These are phyloP conservation scores for Danionella dracula DNA, from an alignment of 2,797 vertebrate genomes.

Conservation along the genomic window DNA sequence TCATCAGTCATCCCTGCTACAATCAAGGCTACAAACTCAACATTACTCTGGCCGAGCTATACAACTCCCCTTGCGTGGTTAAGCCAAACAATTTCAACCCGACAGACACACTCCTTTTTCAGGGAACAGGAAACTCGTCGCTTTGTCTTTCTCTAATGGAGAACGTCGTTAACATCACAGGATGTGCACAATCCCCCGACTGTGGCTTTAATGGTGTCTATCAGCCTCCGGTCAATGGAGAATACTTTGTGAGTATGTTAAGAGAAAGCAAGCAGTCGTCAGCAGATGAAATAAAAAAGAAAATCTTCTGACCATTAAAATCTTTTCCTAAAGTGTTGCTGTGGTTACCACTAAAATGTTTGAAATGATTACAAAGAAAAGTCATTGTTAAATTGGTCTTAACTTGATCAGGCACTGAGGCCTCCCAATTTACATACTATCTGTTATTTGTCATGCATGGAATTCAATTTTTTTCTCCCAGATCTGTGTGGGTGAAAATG, in stretches of 20 bases:
- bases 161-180: slow-evolving; percentile 58
- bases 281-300: too few relatives aligned
- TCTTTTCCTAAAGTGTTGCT: too few relatives aligned
- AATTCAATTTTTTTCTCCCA: too few relatives aligned
- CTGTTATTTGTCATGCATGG: too few relatives aligned
- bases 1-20: slow-evolving; percentile 64
- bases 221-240: slow-evolving; percentile 59
- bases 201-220: slow-evolving; percentile 63
- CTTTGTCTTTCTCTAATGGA: slow-evolving; percentile 52
- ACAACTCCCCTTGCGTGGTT: slow-evolving; percentile 57
- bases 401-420: too few relatives aligned
- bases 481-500: too few relatives aligned
- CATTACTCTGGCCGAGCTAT: slow-evolving; percentile 44
- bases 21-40: slow-evolving; percentile 51
- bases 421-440: too few relatives aligned
- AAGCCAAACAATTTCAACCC: not conserved
- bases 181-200: slow-evolving; percentile 44
- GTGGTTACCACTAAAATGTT: too few relatives aligned
- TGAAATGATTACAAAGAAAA: too few relatives aligned
- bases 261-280: not conserved
- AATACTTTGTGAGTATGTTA: slow-evolving; percentile 63
- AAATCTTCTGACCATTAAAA: too few relatives aligned
- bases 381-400: too few relatives aligned
- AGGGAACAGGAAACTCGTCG: slow-evolving; percentile 51
- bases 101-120: slow-evolving; percentile 41